A percentile compares a stretch with the other conserved stretches of the same genome.
phyloP scores from a whole-genome alignment of 1,140 invertebrate genomes.

The Gonatopus flavifemur region DNA sequence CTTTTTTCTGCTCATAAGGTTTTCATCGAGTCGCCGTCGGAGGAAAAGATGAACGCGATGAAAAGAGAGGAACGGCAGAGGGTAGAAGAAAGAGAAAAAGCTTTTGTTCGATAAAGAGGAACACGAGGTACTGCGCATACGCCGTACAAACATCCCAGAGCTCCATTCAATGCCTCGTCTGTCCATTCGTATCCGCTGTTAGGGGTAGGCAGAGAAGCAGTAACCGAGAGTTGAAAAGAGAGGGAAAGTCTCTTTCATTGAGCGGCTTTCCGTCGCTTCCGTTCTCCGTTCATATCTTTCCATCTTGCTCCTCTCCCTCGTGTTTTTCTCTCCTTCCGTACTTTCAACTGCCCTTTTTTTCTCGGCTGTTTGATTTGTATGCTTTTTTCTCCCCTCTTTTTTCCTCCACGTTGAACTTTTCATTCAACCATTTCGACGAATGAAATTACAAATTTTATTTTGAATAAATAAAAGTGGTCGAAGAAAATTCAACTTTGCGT shows the following conservation, averaged over 20 bases:
- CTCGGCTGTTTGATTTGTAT: conserved; percentile 1
- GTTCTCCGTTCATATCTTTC: too few species aligned
- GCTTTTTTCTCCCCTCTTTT: background rate
- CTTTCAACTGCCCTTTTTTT: background rate
- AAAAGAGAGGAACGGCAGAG: background rate
- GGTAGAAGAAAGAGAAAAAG: background rate
- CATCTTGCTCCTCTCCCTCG: background rate
- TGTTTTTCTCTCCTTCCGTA: background rate
- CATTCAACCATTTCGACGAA: background rate
- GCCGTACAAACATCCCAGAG: background rate
- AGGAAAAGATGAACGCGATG: background rate
- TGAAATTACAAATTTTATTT: background rate
- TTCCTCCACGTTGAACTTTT: background rate
- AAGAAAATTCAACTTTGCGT: background rate
- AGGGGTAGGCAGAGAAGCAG: too few species aligned
- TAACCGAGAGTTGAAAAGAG: background rate
- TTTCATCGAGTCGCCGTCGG: too few species aligned
- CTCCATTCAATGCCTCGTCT: too few species aligned
- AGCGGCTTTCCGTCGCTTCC: conserved; percentile 9
- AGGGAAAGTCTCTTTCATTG: conserved; percentile 23
- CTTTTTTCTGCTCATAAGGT: too few species aligned
- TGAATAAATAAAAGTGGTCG: background rate
- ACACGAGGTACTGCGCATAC: background rate
- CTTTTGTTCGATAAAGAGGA: too few species aligned
- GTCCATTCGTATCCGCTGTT: too few species aligned